phyloP scores from a whole-genome alignment of 2,888 invertebrate genomes.

The Mythimna impura region DNA sequence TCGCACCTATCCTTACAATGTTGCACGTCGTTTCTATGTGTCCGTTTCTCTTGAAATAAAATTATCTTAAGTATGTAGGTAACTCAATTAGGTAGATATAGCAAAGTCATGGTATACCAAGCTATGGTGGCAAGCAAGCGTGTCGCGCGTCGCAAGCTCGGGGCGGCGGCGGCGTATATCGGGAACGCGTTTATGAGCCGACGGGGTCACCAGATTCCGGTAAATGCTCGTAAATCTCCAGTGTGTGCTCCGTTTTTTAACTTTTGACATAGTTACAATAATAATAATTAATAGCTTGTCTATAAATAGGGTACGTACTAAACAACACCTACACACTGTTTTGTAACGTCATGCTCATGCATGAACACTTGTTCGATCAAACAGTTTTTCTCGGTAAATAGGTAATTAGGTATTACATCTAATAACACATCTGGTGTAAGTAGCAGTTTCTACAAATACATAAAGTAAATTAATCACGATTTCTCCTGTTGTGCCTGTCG shows the following conservation, averaged over 20 bases:
- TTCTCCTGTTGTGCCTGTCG: conserved; percentile 5
- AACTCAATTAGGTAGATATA: not conserved
- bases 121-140: conserved; percentile 45
- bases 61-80: not conserved
- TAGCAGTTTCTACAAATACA: conserved; percentile 24
- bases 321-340: conserved; percentile 39
- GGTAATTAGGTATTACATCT: not conserved
- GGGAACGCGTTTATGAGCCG: conserved; percentile 85
- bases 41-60: not conserved
- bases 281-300: conserved; percentile 70
- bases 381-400: not conserved
- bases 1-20: not conserved
- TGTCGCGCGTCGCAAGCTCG: conserved; percentile 60
- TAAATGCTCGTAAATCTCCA: conserved; percentile 84
- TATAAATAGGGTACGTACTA: conserved; percentile 27
- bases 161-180: conserved; percentile 69
- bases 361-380: conserved; percentile 12
- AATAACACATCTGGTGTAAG: not conserved
- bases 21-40: not conserved
- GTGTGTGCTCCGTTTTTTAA: conserved; percentile 79
- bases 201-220: conserved; percentile 88
- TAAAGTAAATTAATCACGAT: conserved; percentile 36
- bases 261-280: conserved; percentile 80
- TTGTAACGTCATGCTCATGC: conserved; percentile 28
- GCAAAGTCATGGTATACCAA: conserved; percentile 27